A percentile compares a stretch with the other conserved stretches of the same genome.
Evolutionary conservation across 1,140 invertebrate genomes (phyloP).

Genomic region (Thereuonema tuberculata): DNA sequence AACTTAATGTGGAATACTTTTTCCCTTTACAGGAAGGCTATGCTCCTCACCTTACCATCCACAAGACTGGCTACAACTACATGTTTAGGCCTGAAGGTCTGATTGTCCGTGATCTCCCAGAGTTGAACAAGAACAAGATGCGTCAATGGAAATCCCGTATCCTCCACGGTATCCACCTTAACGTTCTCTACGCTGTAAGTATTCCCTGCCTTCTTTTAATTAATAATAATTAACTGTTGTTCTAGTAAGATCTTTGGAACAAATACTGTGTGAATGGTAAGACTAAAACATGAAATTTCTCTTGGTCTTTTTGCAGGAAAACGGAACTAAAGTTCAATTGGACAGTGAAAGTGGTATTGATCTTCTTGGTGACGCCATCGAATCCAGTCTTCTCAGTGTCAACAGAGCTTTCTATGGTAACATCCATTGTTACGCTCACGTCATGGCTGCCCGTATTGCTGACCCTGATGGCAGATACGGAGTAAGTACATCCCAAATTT

Average conservation of each 20-base stretch:
- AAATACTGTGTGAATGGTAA: too few species aligned
- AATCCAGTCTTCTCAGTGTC: slow-evolving; percentile 48
- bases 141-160: background rate
- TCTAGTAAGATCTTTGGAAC: background rate
- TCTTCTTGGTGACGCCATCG: slow-evolving; percentile 61
- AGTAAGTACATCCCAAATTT: slow-evolving; percentile 14
- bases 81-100: background rate
- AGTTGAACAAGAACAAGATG: background rate
- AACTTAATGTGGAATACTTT: too few species aligned
- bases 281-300: background rate
- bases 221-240: background rate
- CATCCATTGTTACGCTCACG: slow-evolving; percentile 22
- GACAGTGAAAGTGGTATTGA: slow-evolving; percentile 49
- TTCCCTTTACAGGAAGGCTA: background rate
- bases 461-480: slow-evolving; percentile 21
- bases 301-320: background rate
- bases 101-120: background rate
- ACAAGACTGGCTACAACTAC: background rate
- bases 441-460: slow-evolving; percentile 19
- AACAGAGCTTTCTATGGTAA: slow-evolving; percentile 46
- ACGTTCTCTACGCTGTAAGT: background rate
- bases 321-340: background rate
- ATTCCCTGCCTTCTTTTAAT: background rate
- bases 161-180: background rate
- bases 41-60: background rate